Evolutionary conservation across 2,888 invertebrate species (phyloP).

Genomic region (Eilema sororculum): DNA sequence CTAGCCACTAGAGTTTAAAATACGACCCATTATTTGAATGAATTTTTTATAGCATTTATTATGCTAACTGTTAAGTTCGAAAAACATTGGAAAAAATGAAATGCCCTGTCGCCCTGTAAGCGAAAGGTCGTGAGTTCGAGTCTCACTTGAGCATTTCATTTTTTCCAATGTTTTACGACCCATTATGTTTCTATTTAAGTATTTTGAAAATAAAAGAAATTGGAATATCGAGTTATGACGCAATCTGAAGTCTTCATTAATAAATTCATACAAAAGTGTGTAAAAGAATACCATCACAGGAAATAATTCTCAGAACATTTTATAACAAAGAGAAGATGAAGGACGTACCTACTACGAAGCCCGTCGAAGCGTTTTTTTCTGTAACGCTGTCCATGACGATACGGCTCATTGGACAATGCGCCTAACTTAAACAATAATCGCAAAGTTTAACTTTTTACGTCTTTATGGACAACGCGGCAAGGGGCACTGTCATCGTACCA

Average conservation of each 20-base stretch:
- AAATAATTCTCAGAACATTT: conserved; percentile 15
- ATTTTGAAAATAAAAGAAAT: neutral
- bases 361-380: conserved; percentile 35
- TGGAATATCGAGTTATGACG: neutral
- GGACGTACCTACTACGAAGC: conserved; percentile 29
- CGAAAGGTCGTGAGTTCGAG: no score
- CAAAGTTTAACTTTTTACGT: conserved; percentile 55
- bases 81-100: no score
- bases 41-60: no score
- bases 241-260: conserved; percentile 8
- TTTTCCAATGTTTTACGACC: no score
- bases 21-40: no score
- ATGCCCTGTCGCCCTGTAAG: no score
- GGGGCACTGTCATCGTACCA: conserved; percentile 40
- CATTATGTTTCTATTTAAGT: neutral
- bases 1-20: no score
- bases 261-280: conserved; percentile 25
- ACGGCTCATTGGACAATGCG: conserved; percentile 47
- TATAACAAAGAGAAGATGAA: conserved; percentile 37
- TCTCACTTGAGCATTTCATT: no score
- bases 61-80: no score
- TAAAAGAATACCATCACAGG: conserved; percentile 35
- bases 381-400: conserved; percentile 42
- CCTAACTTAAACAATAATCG: conserved; percentile 54
- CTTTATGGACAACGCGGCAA: conserved; percentile 38